phyloP scores from a whole-genome alignment of 1,140 invertebrate genomes.

The Pemphigus obesinymphae region DNA sequence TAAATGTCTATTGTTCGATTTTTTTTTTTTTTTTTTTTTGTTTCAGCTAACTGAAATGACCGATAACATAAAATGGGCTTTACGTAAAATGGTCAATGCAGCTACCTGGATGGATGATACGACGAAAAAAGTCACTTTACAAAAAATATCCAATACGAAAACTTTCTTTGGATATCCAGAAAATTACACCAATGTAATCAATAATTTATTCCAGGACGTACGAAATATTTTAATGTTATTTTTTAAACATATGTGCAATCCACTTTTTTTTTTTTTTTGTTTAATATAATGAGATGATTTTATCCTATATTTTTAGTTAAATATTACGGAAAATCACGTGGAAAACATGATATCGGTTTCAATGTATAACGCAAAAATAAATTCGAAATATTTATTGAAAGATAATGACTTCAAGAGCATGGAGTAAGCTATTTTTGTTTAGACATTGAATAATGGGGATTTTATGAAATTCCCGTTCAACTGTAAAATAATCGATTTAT shows the following conservation, averaged over 20 bases:
- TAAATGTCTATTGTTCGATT: no score
- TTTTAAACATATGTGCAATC: neutral
- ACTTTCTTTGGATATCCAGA: constrained; percentile 73
- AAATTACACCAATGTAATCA: constrained; percentile 58
- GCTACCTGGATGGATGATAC: constrained; percentile 78
- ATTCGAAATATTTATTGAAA: neutral
- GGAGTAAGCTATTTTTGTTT: neutral
- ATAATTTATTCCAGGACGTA: constrained; percentile 63
- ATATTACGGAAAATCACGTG: neutral
- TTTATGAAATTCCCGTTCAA: no score
- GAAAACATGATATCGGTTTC: neutral
- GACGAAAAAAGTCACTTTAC: constrained; percentile 67
- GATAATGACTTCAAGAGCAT: neutral
- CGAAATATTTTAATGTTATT: no score
- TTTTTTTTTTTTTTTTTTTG: no score
- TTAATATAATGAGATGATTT: neutral
- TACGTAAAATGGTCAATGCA: constrained; percentile 65
- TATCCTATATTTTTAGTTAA: neutral
- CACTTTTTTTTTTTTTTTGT: no score
- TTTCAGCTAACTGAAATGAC: constrained; percentile 67
- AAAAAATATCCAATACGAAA: constrained; percentile 69
- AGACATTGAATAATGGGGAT: no score
- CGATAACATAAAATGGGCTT: constrained; percentile 70
- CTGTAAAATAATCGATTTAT: no score
- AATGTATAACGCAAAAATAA: neutral